Base-by-base conservation (phyloP, 2,113 vertebrate genomes). In the Scophthalmus maximus region DNA sequence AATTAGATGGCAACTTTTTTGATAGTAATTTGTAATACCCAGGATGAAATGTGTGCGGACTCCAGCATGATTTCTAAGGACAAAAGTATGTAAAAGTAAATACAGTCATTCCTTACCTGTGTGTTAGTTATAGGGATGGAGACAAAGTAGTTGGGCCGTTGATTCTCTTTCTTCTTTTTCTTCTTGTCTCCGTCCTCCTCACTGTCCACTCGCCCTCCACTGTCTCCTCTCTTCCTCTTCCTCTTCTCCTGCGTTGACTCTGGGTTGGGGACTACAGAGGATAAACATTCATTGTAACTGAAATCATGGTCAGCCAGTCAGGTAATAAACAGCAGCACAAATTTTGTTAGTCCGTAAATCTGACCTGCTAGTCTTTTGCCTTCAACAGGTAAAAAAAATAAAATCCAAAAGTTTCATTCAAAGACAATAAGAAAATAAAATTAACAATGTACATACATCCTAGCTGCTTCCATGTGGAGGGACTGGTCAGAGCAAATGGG, bases 121-220 rank as follows among this genome's bases (percentile, higher is more conserved):
- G 66, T 36, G 75, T 89, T 90, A 4, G 88, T 92, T 63, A 92
- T 91, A 8, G 96, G 97, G 88, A 99, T 92, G 4, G 97, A 98
- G 12, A 99, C 82, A 81, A 99, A 99, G 82, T 97, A 98, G 93
- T 99, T 99, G 2, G 96, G 95, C 5, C 89, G 92, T 64, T 87
- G 85, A 20, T 73, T 85, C 49, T 92, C 92, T 27, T 85, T 89
- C 73, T 93, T 94, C 67, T 92, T 96, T 69, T 95, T 96, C 83
- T 94, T 96, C 57, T 88, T 94, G 60, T 92, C 93, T 52, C 30
- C 79, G 17, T 84, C 89, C 50, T 96, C 94, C 78, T 95, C 94
- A 55, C 66, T 92, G 82, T 94, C 94, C 20, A 30, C 88, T 70
- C 38, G 79, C 9, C 73, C 87, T 15, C 72, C 84, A 8, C 55